These are phyloP conservation scores for Poecile montanus DNA, from an alignment of 2,797 vertebrate genomes.

Conservation along the genomic window DNA sequence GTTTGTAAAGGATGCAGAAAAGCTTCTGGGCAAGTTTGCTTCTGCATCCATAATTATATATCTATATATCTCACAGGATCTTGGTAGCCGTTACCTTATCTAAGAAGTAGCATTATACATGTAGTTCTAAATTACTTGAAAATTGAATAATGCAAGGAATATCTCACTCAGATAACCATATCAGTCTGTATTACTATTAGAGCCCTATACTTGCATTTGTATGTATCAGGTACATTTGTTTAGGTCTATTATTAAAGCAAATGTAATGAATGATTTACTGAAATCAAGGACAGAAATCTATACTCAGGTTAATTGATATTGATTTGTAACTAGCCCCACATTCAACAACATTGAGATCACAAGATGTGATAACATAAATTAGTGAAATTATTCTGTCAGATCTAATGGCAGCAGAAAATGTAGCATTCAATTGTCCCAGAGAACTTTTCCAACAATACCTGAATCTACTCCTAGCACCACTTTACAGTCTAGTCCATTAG, in stretches of 20 bases:
- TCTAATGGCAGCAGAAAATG: not conserved
- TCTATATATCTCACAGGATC: not conserved
- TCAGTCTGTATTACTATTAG: not conserved
- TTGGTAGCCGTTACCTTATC: not conserved
- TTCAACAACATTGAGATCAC: not conserved
- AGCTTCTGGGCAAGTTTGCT: not conserved
- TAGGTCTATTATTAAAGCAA: not conserved
- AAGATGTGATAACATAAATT: not conserved
- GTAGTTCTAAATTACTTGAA: not conserved
- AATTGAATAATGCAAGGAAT: not conserved
- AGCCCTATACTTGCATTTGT: not conserved
- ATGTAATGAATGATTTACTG: not conserved
- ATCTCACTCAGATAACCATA: not conserved
- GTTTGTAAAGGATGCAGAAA: not conserved
- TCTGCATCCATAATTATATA: not conserved
- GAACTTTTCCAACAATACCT: not conserved
- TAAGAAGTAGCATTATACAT: not conserved
- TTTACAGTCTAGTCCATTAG: not conserved
- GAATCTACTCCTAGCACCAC: not conserved
- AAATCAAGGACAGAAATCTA: not conserved
- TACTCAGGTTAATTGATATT: slow-evolving; percentile 50
- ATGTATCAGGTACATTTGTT: not conserved
- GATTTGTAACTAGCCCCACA: slow-evolving; percentile 20
- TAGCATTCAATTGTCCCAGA: not conserved
- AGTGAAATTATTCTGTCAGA: slow-evolving; percentile 24